Base-by-base conservation (phyloP, 2,113 vertebrate species). In the Hydrochoerus hydrochaeris region DNA sequence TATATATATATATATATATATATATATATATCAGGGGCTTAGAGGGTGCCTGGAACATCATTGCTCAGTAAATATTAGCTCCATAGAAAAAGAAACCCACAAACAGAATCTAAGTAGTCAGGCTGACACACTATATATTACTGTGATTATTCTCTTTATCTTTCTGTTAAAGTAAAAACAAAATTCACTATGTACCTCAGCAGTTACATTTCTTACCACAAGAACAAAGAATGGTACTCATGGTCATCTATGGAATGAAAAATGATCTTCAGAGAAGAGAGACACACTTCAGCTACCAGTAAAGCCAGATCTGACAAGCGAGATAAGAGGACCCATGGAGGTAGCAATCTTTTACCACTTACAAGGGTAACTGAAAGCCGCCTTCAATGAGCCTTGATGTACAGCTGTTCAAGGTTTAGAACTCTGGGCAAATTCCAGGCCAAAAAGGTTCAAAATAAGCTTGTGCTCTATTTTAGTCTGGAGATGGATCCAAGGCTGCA, bases 31-130 rank as follows among this genome's bases (percentile, higher is more conserved):
- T 30, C 85, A 58, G 88, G 88, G 30, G 67, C 41, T 63, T 86
- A 38, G 67, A 44, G 20, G 28, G 62, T 85, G 30, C 30, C 30
- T 13, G 35, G 80, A 60, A 71, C 52, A 84, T 54, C 46, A 77
- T 12, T 8, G 52, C 35, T 81, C 30, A 44, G 58, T 71, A 85
- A 95, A 95, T 41, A 67, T 41, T 82, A 93, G 90, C 90, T 94
- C 63, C 46, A 17, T 2, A 67, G 77, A 32, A 94, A 92, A 88
- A 35, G 44, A 35, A 84, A 71, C 20, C 58, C 54, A 75, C 57
- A 86, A 78, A 82, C 46, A 93, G 63, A 91, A 86, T 52, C 60
- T 49, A 85, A 90, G 85, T 63, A 92, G 60, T 49, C 44, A 93
- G 60, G 41, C 30, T 26, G 54, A 71, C 73, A 88, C 6, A 80